These are phyloP conservation scores for Aradus depressus DNA, from an alignment of 2,888 invertebrate genomes.

Conservation along the genomic window DNA sequence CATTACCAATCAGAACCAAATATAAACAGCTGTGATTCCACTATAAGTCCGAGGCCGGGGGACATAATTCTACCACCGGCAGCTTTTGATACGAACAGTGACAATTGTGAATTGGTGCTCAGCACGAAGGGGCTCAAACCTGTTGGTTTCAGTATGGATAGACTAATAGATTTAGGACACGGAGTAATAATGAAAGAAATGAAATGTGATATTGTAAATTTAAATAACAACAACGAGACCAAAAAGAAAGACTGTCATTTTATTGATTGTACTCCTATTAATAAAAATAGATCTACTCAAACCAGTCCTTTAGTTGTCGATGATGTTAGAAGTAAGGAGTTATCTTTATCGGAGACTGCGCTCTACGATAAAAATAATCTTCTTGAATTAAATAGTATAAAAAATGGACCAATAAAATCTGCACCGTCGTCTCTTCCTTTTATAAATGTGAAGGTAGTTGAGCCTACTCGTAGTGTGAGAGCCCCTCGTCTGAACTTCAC, in stretches of 20 bases:
- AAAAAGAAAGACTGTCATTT: constrained; percentile 1
- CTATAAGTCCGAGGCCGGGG: constrained; percentile 23
- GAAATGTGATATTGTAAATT: constrained; percentile 16
- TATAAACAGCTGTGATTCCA: constrained; percentile 29
- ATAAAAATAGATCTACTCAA: constrained; percentile 8
- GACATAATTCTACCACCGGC: constrained; percentile 27
- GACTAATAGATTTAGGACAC: constrained; percentile 29
- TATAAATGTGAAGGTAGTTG: constrained; percentile 6
- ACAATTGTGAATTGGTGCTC: constrained; percentile 25
- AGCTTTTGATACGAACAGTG: constrained; percentile 22
- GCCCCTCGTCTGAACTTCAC: constrained; percentile 14
- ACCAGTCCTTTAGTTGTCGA: constrained; percentile 10
- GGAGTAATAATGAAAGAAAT: constrained; percentile 27
- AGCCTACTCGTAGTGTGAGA: neutral
- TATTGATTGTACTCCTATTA: constrained; percentile 1
- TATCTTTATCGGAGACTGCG: constrained; percentile 12
- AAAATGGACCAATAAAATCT: neutral
- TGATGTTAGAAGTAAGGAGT: neutral
- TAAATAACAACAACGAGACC: neutral
- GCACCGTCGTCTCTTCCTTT: constrained; percentile 5
- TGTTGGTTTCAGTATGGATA: constrained; percentile 32
- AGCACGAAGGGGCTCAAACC: constrained; percentile 28
- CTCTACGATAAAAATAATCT: constrained; percentile 3
- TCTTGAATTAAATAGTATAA: too few relatives aligned
- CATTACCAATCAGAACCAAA: constrained; percentile 36